A percentile compares a stretch with the other conserved stretches of the same genome.
phyloP scores from a whole-genome alignment of 2,113 vertebrate genomes.

The Sceloporus undulatus region DNA sequence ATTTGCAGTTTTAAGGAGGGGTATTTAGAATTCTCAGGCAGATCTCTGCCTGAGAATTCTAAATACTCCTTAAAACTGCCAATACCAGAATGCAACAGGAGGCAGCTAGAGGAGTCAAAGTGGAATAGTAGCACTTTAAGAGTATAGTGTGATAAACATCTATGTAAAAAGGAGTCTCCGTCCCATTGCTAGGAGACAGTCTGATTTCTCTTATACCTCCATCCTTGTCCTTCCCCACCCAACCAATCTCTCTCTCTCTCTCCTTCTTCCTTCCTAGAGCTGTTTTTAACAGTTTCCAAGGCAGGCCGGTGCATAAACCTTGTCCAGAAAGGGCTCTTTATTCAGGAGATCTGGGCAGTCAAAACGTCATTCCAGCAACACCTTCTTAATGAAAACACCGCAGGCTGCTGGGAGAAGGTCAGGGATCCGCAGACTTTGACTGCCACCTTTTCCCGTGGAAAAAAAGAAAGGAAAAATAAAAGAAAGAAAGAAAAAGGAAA shows the following conservation, averaged over 20 bases:
- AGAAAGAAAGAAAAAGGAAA: too few relatives aligned
- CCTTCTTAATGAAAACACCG: slow-evolving; percentile 31
- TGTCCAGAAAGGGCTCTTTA: slow-evolving; percentile 39
- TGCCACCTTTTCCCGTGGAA: background rate
- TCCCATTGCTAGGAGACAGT: background rate
- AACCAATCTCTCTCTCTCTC: background rate
- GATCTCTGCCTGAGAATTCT: too few relatives aligned
- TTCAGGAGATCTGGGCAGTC: slow-evolving; percentile 4
- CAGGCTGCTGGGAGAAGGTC: slow-evolving; percentile 17
- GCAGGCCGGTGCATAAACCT: background rate
- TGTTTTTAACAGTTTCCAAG: slow-evolving; percentile 33
- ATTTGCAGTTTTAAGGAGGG: too few relatives aligned
- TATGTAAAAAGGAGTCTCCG: background rate
- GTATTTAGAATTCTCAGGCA: too few relatives aligned
- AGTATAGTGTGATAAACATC: too few relatives aligned
- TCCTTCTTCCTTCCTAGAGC: slow-evolving; percentile 19
- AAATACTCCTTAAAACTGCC: too few relatives aligned
- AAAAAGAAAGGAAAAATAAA: background rate
- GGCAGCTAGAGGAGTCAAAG: too few relatives aligned
- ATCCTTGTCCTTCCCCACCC: background rate
- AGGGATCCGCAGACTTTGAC: background rate
- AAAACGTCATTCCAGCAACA: slow-evolving; percentile 29
- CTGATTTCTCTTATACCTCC: background rate
- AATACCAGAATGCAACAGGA: too few relatives aligned
- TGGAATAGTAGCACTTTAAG: too few relatives aligned